Percentiles rank a stretch among this genome's conserved stretches.
These are phyloP conservation scores for Dendrocincla fuliginosa DNA, from an alignment of 2,797 vertebrate species.

Conservation along the genomic window DNA sequence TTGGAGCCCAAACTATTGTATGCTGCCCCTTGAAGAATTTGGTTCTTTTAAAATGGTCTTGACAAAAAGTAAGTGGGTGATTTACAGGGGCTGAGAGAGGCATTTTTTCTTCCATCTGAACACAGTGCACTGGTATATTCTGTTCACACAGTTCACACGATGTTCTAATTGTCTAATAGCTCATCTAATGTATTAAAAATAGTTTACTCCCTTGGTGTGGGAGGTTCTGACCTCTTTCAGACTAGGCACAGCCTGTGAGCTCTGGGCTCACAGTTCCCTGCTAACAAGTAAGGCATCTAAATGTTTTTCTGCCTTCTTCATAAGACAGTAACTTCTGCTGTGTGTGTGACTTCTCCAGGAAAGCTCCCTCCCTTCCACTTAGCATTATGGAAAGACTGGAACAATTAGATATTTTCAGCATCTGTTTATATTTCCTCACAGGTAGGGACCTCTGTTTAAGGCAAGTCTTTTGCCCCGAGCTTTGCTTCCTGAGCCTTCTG, in stretches of 20 bases:
- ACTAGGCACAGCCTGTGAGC: not conserved
- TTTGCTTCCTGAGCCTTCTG: slow-evolving; percentile 29
- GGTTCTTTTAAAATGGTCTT: not conserved
- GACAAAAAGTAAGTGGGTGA: not conserved
- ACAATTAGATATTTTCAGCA: not conserved
- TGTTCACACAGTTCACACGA: not conserved
- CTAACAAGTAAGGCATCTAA: not conserved
- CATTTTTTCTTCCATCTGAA: not conserved
- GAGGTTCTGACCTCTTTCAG: not conserved
- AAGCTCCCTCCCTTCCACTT: not conserved
- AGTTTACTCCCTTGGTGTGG: not conserved
- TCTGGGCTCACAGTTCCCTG: not conserved
- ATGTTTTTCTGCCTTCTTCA: not conserved
- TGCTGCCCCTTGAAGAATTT: not conserved
- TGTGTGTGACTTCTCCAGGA: not conserved
- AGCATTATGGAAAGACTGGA: not conserved
- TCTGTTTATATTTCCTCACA: not conserved
- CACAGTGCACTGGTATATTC: not conserved
- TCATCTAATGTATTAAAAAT: not conserved
- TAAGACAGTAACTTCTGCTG: accelerated
- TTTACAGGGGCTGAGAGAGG: not conserved
- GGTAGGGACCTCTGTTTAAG: slow-evolving; percentile 8
- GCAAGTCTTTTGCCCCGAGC: not conserved
- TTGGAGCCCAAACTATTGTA: not conserved
- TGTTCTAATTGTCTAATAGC: not conserved